Conservation (phyloP, 2,888 invertebrate species). For the Anorthoa munda region DNA sequence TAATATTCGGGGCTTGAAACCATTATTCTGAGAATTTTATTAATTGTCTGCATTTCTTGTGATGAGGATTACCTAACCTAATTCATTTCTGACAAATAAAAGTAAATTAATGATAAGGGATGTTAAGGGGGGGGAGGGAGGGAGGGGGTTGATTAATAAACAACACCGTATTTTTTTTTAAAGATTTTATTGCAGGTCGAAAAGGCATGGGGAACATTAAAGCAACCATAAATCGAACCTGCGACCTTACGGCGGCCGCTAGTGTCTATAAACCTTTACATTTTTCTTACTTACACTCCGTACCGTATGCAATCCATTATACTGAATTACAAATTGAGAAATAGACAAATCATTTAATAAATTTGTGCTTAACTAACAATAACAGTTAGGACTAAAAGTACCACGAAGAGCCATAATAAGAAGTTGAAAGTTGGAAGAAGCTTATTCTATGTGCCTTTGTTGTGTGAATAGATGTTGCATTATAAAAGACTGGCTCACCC, state of each 20-base stretch:
- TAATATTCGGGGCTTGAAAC: background rate
- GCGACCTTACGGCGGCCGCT: slow-evolving; percentile 63
- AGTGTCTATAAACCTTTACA: slow-evolving; percentile 57
- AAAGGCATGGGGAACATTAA: slow-evolving; percentile 78
- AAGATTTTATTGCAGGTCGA: slow-evolving; percentile 78
- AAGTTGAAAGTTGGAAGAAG: background rate
- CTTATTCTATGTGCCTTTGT: slow-evolving; percentile 26
- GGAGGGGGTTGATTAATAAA: too few species aligned
- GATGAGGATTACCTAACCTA: background rate
- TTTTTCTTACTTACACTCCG: slow-evolving; percentile 52
- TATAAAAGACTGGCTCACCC: slow-evolving; percentile 11
- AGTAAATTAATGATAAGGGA: background rate
- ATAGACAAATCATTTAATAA: background rate
- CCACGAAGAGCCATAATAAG: slow-evolving; percentile 9
- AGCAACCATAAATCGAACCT: slow-evolving; percentile 75
- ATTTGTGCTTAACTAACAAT: background rate
- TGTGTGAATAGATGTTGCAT: slow-evolving; percentile 42
- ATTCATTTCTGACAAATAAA: background rate
- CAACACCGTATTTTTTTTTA: slow-evolving; percentile 72
- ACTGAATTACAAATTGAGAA: background rate
- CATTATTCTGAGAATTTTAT: background rate
- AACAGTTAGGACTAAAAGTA: slow-evolving; percentile 18
- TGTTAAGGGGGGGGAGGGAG: too few species aligned
- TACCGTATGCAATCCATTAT: slow-evolving; percentile 62
- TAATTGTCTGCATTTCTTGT: too few species aligned